These are phyloP conservation scores for Pyrgus malvae DNA, from an alignment of 2,888 invertebrate genomes.

Conservation along the genomic window DNA sequence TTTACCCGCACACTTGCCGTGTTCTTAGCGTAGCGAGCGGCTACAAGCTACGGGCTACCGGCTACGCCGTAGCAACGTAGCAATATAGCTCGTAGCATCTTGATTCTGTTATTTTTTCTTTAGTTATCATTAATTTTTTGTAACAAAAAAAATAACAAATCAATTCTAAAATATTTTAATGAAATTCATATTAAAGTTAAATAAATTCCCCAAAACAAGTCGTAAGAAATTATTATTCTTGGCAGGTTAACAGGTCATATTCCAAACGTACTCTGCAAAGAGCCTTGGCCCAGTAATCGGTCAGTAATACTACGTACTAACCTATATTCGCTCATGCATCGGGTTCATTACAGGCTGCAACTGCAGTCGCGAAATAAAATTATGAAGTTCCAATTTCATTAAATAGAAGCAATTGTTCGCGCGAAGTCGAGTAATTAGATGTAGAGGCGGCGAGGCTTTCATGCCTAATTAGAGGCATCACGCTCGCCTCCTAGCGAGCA, in stretches of 20 bases:
- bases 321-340: slow-evolving; percentile 15
- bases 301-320: slow-evolving; percentile 20
- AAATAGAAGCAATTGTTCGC: slow-evolving; percentile 16
- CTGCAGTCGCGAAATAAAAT: slow-evolving; percentile 14
- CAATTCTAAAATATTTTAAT: too few species aligned
- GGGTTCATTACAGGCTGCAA: slow-evolving; percentile 3
- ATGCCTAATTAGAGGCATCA: slow-evolving; percentile 33
- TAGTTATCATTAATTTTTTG: too few species aligned
- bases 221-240: slow-evolving; percentile 18
- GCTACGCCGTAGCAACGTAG: slow-evolving; percentile 15
- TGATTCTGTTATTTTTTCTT: not conserved
- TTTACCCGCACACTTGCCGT: slow-evolving; percentile 10
- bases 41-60: not conserved
- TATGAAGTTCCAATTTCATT: slow-evolving; percentile 24
- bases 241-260: slow-evolving; percentile 4
- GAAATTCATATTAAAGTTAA: too few species aligned
- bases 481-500: slow-evolving; percentile 15
- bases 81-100: not conserved
- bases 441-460: slow-evolving; percentile 25
- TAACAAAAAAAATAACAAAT: too few species aligned
- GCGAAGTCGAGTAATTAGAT: slow-evolving; percentile 27
- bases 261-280: slow-evolving; percentile 12
- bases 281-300: slow-evolving; percentile 23
- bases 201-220: not conserved
- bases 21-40: slow-evolving; percentile 7